Percentiles rank a stretch among this genome's conserved stretches.
Conservation (phyloP, 2,888 invertebrate genomes). For the Xanthorhoe designata region DNA sequence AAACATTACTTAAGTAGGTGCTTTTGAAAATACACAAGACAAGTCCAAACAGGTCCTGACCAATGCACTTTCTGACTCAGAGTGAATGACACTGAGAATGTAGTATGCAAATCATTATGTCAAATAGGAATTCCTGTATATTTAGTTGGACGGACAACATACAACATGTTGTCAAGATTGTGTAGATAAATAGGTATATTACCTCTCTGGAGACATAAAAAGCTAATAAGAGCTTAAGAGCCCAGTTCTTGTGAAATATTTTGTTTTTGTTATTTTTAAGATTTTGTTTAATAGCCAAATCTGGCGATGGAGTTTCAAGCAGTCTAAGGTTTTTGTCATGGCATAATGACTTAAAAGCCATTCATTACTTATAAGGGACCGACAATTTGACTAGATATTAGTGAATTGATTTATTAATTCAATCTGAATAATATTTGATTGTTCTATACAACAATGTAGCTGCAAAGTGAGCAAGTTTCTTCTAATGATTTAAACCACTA, state of each 20-base stretch:
- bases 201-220: background rate
- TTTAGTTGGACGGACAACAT: background rate
- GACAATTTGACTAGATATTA: too few relatives aligned
- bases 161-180: conserved; percentile 17
- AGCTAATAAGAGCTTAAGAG: background rate
- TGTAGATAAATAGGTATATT: conserved; percentile 7
- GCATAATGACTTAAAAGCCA: too few relatives aligned
- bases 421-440: too few relatives aligned
- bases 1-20: conserved; percentile 1
- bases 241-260: background rate
- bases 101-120: conserved; percentile 34
- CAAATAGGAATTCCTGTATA: conserved; percentile 27
- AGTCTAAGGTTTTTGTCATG: too few relatives aligned
- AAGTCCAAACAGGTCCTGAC: conserved; percentile 40
- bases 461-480: too few relatives aligned
- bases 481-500: too few relatives aligned
- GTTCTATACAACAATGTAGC: too few relatives aligned
- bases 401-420: too few relatives aligned
- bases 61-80: conserved; percentile 38
- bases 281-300: too few relatives aligned
- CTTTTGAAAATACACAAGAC: conserved; percentile 34
- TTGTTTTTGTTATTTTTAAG: background rate
- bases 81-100: conserved; percentile 40
- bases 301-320: too few relatives aligned
- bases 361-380: too few relatives aligned